Evolutionary conservation across 2,888 invertebrate genomes (phyloP), one percentile per base, ranked within the genome.

Genomic region (Drosophila bunnanda): DNA sequence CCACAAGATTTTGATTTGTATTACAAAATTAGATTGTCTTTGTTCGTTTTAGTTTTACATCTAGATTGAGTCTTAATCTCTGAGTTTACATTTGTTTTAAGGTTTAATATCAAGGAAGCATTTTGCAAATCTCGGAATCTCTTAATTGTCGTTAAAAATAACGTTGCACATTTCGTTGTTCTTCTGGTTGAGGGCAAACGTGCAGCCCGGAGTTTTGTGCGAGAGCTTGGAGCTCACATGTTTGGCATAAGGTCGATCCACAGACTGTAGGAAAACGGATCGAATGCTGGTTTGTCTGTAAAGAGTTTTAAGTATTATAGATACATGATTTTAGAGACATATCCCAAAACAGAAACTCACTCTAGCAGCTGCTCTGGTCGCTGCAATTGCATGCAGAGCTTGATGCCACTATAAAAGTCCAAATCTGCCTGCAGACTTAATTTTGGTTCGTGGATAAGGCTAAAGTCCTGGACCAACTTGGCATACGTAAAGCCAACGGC

Each of bases 91-190:
- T 15, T 55, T 15, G 25, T 15, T 36, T 15, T 15, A 22, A 3
- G 32, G 20, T 55, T 55, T 32, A 57, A 20, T 41, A 54, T 57
- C 38, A 50, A 48, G 61, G 34, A 62, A 72, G 57, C 44, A 44
- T 56, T 54, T n/a, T 10, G 32, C 1, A 25, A 70, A 59, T 59
- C 66, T 60, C 44, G 39, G 20, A 48, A 66, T 66, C 22, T 65
- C 12, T 13, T 13, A 61, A 30, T 48, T 56, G 53, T 62, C 20
- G 2, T 9, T 69, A n/a, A 74, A 59, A 59, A 88, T 93, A 78
- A 93, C 84, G 86, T 92, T 94, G 90, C 97, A 97, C 95, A 96
- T 96, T 90, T 96, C 95, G 89, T 95, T 96, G 91, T 97, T 97
- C 91, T 96, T 96, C 78, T 94, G 93, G 91, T 96, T 96, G 43